Base-by-base conservation (phyloP, 2,113 vertebrate species). In the Istiophorus platypterus region DNA sequence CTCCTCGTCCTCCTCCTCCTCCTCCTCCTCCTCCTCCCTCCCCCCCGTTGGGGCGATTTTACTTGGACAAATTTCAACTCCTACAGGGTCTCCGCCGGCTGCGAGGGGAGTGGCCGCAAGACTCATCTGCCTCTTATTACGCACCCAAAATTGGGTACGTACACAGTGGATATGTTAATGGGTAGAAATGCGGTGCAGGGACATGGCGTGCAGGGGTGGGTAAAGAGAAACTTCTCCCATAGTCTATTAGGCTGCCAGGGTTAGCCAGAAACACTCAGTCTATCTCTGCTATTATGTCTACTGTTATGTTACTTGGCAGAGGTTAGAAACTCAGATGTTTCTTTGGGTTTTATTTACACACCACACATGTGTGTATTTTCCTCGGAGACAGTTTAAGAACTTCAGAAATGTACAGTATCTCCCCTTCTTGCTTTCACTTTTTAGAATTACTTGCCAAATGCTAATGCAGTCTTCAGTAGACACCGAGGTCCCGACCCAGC, bases 101-200 rank as follows among this genome's bases (percentile, higher is more conserved):
- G 87, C 6, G 59, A 83, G 77, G 71, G 84, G 74, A 88, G 84
- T 26, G 59, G 74, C 95, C 94, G 94, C 95, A 94, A 93, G 96
- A 94, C 90, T 97, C 97, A 97, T 97, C 96, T 98, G 97, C 96
- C 94, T 94, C 83, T 95, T 94, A 96, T 97, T 97, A 97, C 86
- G 78, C 88, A 81, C 81, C 71, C 73, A 86, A 86, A 87, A 91
- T 85, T 83, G 86, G 90, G 89, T 91, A 93, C 92, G 90, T 93
- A 90, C 90, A 90, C 95, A 83, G 84, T 68, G 72, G 76, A 89
- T 63, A 84, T 92, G 92, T 90, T 90, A 93, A 94, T 91, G 85
- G 89, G 83, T 72, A 57, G 79, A 91, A 90, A 91, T 85, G 85
- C 29, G 13, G 76, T 29, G 72, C 62, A 34, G 84, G 87, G 78